These are phyloP conservation scores for Sesia apiformis DNA, from an alignment of 2,888 invertebrate genomes.

Conservation along the genomic window DNA sequence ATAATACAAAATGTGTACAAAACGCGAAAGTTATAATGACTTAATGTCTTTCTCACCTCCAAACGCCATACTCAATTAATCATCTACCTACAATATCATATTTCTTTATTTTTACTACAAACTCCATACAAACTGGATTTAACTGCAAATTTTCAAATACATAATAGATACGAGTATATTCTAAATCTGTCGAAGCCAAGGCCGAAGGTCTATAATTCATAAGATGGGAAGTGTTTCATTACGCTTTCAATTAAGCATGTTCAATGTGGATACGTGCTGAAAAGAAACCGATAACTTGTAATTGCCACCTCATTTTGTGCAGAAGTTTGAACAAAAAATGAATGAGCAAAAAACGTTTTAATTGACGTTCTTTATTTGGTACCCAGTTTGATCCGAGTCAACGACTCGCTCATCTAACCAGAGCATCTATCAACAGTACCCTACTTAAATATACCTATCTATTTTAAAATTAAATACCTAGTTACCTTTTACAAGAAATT, in stretches of 20 bases:
- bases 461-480: too few species aligned
- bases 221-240: background rate
- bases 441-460: too few species aligned
- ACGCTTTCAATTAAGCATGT: conserved; percentile 5
- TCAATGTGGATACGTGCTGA: conserved; percentile 11
- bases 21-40: too few species aligned
- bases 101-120: too few species aligned
- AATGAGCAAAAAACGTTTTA: conserved; percentile 17
- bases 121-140: too few species aligned
- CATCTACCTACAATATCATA: too few species aligned
- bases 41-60: too few species aligned
- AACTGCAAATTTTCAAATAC: too few species aligned
- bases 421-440: background rate
- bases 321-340: conserved; percentile 13
- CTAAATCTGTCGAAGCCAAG: background rate
- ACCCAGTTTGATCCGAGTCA: conserved; percentile 4
- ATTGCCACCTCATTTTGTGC: conserved; percentile 16
- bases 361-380: conserved; percentile 5
- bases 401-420: conserved; percentile 1
- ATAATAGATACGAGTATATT: too few species aligned
- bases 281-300: conserved; percentile 22
- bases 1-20: too few species aligned
- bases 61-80: too few species aligned
- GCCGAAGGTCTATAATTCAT: background rate
- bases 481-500: too few species aligned